Evolutionary conservation across 64 coral and sea anemone genomes (phyloP), one percentile per base, ranked within the genome.

Genomic region (Platygyra sinensis): DNA sequence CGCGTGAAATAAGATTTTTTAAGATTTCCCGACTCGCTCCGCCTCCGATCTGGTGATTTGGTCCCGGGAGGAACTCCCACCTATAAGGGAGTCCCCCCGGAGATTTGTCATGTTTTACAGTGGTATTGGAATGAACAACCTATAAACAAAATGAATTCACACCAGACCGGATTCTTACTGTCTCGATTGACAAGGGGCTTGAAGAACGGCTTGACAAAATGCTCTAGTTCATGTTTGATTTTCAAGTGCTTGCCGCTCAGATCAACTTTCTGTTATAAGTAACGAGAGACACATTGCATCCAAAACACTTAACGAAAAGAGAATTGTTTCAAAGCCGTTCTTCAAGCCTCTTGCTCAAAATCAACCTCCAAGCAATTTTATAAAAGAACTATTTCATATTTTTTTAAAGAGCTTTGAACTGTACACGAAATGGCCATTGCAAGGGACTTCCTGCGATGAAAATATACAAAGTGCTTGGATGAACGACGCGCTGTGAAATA

Each of bases 391-490:
- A 51, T 51, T 71, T 85, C 81, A 71, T 39, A 18, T 18, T 67
- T 24, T 36, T 84, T 65, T 49, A 38, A 61, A 67, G 81, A 71
- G 62, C 19, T 67, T 72, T 85, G 32, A 71, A 85, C 81, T 85
- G 81, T 85, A 85, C 81, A 85, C 63, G 42, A 85, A 49, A 72
- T 71, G 80, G 8, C n/a, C 27, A 72, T 71, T 57, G 17, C n/a
- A 67, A 30, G 81, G 63, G 38, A 50, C 63, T 46, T 46, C 62
- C 51, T 72, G 81, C 22, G 16, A 42, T 71, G 81, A 85, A 85
- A 69, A 42, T 85, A 71, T 85, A 85, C 81, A 71, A 81, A 81
- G 81, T 85, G 81, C 63, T 51, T 72, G 32, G 62, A 42, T 42
- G 81, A 85, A 72, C 33, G 63, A 69, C 71, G 32, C 42, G 63